Evolutionary conservation across 2,888 invertebrate species (phyloP), one percentile per base, ranked within the genome.

Genomic region (Candidula unifasciata): DNA sequence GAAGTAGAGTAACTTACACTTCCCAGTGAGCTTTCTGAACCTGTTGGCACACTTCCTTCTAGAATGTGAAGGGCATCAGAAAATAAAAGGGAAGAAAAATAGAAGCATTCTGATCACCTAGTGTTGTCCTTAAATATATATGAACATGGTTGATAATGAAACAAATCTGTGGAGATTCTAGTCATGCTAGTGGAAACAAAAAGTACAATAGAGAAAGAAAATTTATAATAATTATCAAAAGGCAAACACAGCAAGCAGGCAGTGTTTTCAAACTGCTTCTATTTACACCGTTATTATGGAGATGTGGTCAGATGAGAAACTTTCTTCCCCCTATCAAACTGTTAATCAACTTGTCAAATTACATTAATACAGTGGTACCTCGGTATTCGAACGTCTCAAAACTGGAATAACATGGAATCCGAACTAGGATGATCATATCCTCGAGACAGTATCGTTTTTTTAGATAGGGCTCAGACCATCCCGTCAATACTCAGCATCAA

Each of bases 21-120:
- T 64, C 85, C 85, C 78, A 85, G 37, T 10, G 85, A 85, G 69
- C 74, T 52, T 66, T 85, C 81, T 27, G 81, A 85, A 52, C 68
- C 81, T 54, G 85, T 69, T 27, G 44, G 64, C 18, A 44, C 57
- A 24, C 74, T 82, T 35, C 74, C 85, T 57, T 85, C 82, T 83
- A 83, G 27, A 76, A 21, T 44, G 54, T 69, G 35, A 83, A 77
- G 66, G 37, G 73, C 64, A 68, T 44, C 44, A 44, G 44, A 13
- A 13, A 1, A 44, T 10, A 60, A 76, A 73, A 83, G 73, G 44
- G 64, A n/a, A 69, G 30, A 71, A 69, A 73, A 73, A 73, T 3
- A 73, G n/a, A 52, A 79, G 37, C 30, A 13, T 68, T 66, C 35
- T n/a, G 30, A n/a, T 21, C 27, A 60, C 21, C 60, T 24, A 60